Base-by-base conservation (phyloP, 2,113 vertebrate species). In the Meles meles region DNA sequence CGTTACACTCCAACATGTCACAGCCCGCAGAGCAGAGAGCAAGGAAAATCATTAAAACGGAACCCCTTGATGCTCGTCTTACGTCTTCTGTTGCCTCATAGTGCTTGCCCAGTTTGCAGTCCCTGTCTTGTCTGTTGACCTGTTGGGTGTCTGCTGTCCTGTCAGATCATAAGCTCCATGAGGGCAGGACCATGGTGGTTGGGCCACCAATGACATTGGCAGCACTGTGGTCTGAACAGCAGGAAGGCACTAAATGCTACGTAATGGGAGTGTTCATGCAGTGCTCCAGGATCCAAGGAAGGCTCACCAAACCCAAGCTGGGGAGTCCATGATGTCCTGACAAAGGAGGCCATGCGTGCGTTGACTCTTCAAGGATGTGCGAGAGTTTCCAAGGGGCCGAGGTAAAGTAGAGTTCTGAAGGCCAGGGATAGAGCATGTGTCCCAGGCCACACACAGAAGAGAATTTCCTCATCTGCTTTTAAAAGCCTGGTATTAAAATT, bases 401-500 rank as follows among this genome's bases (percentile, higher is more conserved):
- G 63, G 39, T 69, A 63, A 92, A 21, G 13, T 47, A 71, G 57
- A 27, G 7, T 67, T 88, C 83, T 80, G n/a, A 88, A 44, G 25
- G 63, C 37, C 72, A 84, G 25, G 37, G 69, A 80, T 0, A 61
- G 55, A 85, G 42, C 37, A 20, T 52, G 6, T 72, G 81, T 72
- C 23, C 20, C 27, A 44, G 17, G 37, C 3, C 59, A n/a, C 27
- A 47, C 31, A 39, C 3, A 7, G 18, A 47, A 74, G 23, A 55
- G 44, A 13, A 1, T 17, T 31, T 91, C 27, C 27, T 79, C 9
- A 4, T 17, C n/a, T 39, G 15, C 71, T 65, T 91, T 81, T 17
- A 67, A 88, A 92, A 85, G 11, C 47, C 55, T 80, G 61, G 47
- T 72, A 76, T 90, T 85, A 76, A 61, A 84, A 44, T 17, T 42